Evolutionary conservation across 2,888 invertebrate genomes (phyloP).

Genomic region (Lasioglossum marginatum): DNA sequence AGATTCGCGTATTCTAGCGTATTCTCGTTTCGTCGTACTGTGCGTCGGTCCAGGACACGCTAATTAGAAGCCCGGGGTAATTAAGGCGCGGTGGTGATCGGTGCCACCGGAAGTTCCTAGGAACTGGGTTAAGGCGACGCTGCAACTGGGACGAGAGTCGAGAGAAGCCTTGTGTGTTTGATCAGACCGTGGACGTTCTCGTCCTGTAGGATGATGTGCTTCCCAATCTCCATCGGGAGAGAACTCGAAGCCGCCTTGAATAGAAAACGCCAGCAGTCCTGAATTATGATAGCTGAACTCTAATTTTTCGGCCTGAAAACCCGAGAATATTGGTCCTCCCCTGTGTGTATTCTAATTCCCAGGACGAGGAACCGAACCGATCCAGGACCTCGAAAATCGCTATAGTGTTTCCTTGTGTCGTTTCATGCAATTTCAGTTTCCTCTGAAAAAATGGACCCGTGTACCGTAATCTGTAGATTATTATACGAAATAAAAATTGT

Average conservation of each 20-base stretch:
- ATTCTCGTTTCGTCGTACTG: neutral
- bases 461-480: too few species aligned
- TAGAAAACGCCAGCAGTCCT: neutral
- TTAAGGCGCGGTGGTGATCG: conserved; percentile 41
- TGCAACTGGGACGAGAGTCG: conserved; percentile 21
- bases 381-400: neutral
- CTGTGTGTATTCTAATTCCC: neutral
- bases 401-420: neutral
- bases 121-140: conserved; percentile 52
- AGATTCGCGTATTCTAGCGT: too few species aligned
- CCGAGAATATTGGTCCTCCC: neutral
- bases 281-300: neutral
- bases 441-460: too few species aligned
- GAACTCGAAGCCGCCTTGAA: neutral
- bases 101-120: conserved; percentile 40
- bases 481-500: too few species aligned
- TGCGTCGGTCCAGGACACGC: conserved; percentile 4
- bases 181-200: neutral
- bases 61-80: conserved; percentile 48
- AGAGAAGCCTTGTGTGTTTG: neutral
- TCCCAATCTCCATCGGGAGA: neutral
- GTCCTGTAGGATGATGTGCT: neutral
- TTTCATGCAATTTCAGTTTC: neutral
- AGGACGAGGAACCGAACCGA: neutral
- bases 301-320: neutral